Percentiles rank a stretch among this genome's conserved stretches.
phyloP scores from a whole-genome alignment of 2,113 vertebrate species.

The Hemibagrus wyckioides region DNA sequence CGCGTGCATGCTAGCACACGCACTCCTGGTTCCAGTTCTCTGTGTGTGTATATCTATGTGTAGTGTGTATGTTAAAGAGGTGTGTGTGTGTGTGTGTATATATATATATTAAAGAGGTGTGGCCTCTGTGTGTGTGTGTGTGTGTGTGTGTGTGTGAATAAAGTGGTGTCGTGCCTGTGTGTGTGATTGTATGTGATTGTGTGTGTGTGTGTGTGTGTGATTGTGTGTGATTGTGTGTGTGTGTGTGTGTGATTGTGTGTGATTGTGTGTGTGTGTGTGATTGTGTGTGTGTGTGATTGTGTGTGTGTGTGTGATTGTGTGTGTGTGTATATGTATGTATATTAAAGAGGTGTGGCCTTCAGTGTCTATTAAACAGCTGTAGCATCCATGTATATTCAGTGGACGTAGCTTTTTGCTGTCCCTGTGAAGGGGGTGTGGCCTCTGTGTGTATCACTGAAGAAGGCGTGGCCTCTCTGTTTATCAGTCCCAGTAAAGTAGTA shows the following conservation, averaged over 20 bases:
- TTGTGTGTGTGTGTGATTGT: background rate
- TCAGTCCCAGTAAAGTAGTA: background rate
- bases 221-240: background rate
- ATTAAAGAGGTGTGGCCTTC: background rate
- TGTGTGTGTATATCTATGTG: no score
- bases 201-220: background rate
- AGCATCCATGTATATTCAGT: no score
- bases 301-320: background rate
- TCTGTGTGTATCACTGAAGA: background rate
- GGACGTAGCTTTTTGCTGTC: no score
- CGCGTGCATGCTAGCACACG: background rate
- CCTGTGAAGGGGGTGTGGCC: background rate
- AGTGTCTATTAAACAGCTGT: no score
- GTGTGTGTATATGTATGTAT: background rate
- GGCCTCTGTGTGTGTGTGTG: no score
- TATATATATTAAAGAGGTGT: no score
- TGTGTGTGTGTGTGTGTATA: no score
- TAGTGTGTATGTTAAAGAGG: no score
- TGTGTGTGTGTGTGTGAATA: no score
- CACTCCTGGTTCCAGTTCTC: background rate
- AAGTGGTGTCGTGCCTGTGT: no score
- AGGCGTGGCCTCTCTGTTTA: background rate
- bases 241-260: background rate
- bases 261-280: background rate
- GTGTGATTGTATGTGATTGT: no score